Evolutionary conservation across 2,888 invertebrate species (phyloP), one percentile per base, ranked within the genome.

Genomic region (Crocallis elinguaria): DNA sequence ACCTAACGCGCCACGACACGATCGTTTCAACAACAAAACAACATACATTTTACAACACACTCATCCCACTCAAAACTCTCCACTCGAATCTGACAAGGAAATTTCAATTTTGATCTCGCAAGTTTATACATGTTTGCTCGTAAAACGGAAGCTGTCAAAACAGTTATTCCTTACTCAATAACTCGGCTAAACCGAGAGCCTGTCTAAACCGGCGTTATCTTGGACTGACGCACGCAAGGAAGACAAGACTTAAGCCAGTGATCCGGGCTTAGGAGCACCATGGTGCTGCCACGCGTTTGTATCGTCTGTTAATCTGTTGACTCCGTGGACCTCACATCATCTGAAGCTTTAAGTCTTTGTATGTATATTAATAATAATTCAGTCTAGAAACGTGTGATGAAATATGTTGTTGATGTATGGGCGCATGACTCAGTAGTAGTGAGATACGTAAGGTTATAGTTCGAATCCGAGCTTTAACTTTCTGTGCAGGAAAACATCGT

Each of bases 161-260:
- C 60, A 53, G 46, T 43, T 58, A 62, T 57, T 57, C 52, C 52
- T 57, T 37, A 48, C 54, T 49, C 57, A 56, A 58, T 60, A 62
- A 52, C 50, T 56, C 43, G 48, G 25, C 16, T 25, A 23, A 44
- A 27, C 33, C 29, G 36, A 55, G 25, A 36, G 16, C 29, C 33
- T 29, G 43, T n/a, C 29, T 51, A 39, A 43, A 35, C 44, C 50
- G 25, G 6, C 50, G 48, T 56, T 60, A 62, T 62, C 62, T 57
- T 49, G 30, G 29, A 30, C 49, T 42, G 50, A 43, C 51, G 54
- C 33, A 46, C 32, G 55, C 49, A 27, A 49, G 48, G 48, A 54
- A 54, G 58, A 50, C 52, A 49, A 25, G 44, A 29, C 56, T 56
- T 52, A 63, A 58, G 44, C 58, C 58, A 27, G 14, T 61, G 51